Evolutionary conservation across 2,797 vertebrate genomes (phyloP).

Genomic region (Sciurus vulgaris): DNA sequence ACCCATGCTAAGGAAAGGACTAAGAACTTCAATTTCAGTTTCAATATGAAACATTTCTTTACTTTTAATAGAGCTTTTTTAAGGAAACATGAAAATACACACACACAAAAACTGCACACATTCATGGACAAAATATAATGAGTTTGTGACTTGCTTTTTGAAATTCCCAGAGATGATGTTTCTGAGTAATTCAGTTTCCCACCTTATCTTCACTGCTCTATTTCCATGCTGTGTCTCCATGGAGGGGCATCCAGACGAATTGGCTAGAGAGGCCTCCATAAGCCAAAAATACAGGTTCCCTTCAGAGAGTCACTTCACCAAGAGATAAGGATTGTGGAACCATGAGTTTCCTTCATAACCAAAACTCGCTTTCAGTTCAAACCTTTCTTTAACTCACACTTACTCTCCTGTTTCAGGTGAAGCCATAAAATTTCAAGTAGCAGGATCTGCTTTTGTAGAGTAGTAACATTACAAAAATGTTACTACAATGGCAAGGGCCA

Average conservation of each 20-base stretch:
- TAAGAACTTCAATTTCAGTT: background rate
- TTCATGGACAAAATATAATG: background rate
- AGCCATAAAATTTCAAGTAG: background rate
- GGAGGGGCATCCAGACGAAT: background rate
- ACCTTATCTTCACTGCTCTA: background rate
- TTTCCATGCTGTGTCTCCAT: background rate
- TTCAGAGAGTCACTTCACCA: background rate
- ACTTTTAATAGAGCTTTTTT: background rate
- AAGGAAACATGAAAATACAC: background rate
- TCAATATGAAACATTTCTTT: background rate
- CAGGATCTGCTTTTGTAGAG: background rate
- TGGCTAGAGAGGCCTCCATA: background rate
- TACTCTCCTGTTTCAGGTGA: conserved; percentile 21
- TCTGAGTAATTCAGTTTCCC: background rate
- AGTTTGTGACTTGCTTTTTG: background rate
- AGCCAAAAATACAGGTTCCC: background rate
- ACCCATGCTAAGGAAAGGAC: background rate
- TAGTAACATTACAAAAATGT: background rate
- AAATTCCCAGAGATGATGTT: background rate
- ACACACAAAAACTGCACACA: background rate
- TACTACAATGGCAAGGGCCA: background rate
- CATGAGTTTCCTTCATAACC: background rate
- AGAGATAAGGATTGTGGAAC: background rate
- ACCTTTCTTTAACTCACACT: background rate
- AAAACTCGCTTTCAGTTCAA: conserved; percentile 12